Evolutionary conservation across 2,888 invertebrate genomes (phyloP).

Genomic region (Adelognathus sp.): DNA sequence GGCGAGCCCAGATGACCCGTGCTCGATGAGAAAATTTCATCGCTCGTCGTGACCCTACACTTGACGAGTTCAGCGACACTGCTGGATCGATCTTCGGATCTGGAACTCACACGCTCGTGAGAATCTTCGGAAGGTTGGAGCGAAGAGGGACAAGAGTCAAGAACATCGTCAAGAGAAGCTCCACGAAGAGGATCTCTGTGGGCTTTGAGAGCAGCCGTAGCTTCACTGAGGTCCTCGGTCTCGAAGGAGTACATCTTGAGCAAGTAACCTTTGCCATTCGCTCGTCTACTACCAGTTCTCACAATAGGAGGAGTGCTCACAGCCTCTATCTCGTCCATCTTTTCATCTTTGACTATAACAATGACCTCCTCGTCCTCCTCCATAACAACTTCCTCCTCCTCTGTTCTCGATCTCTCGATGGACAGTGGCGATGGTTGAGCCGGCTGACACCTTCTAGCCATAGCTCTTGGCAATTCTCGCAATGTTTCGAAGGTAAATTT

Average conservation of each 20-base stretch:
- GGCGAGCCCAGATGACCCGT: constrained; percentile 66
- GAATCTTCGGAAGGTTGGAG: constrained; percentile 68
- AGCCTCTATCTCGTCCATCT: constrained; percentile 31
- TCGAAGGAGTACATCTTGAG: constrained; percentile 79
- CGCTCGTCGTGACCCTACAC: constrained; percentile 77
- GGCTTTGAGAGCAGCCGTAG: constrained; percentile 54
- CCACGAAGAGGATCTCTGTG: constrained; percentile 72
- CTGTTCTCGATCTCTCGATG: constrained; percentile 43
- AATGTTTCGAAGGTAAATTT: constrained; percentile 75
- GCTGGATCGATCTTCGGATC: constrained; percentile 60
- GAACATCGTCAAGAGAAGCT: constrained; percentile 73
- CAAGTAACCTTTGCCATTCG: constrained; percentile 76
- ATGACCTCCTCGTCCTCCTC: constrained; percentile 40
- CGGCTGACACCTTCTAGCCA: constrained; percentile 48
- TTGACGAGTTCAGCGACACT: constrained; percentile 73
- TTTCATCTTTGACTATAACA: constrained; percentile 42
- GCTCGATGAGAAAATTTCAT: constrained; percentile 72
- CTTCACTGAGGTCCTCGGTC: constrained; percentile 75
- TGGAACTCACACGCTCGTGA: constrained; percentile 45
- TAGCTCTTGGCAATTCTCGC: constrained; percentile 54
- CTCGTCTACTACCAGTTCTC: constrained; percentile 53
- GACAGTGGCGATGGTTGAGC: constrained; percentile 50
- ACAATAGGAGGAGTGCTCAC: background rate
- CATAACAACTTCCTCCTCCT: constrained; percentile 20
- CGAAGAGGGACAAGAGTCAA: constrained; percentile 74